phyloP scores from a whole-genome alignment of 2,888 invertebrate species.

The Luffia ferchaultella region DNA sequence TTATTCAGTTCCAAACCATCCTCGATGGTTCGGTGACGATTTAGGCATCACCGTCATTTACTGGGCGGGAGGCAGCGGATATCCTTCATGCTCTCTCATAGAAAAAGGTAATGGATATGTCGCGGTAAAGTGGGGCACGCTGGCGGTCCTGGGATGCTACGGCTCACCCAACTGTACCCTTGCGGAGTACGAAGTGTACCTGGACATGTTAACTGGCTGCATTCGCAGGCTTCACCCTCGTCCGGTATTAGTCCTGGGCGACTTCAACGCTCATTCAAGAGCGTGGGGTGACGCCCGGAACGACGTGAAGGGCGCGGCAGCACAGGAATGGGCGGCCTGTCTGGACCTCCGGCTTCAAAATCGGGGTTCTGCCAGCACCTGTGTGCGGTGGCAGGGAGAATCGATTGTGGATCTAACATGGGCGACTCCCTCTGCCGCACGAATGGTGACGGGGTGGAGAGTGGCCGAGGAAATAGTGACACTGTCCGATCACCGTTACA shows the following conservation, averaged over 20 bases:
- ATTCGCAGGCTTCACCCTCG: background rate
- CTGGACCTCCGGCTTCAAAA: slow-evolving; percentile 10
- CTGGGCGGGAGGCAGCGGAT: too few species aligned
- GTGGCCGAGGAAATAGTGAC: slow-evolving; percentile 12
- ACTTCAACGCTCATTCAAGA: too few species aligned
- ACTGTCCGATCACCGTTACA: slow-evolving; percentile 12
- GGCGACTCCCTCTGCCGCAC: slow-evolving; percentile 7
- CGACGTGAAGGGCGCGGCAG: slow-evolving; percentile 8
- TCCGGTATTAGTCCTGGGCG: slow-evolving; percentile 16
- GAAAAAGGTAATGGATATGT: too few species aligned
- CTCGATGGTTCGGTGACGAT: too few species aligned
- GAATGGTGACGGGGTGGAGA: slow-evolving; percentile 9
- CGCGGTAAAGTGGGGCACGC: too few species aligned
- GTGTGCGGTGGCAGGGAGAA: slow-evolving; percentile 15
- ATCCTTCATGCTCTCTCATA: too few species aligned
- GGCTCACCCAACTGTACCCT: too few species aligned
- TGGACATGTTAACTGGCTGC: background rate
- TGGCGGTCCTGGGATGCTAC: background rate
- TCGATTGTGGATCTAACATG: slow-evolving; percentile 16
- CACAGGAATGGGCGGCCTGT: slow-evolving; percentile 12
- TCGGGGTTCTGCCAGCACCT: slow-evolving; percentile 13
- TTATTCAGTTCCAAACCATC: too few species aligned
- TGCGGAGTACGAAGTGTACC: background rate
- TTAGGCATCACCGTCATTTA: too few species aligned
- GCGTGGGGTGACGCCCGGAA: slow-evolving; percentile 7